Conservation (phyloP, 2,888 invertebrate genomes). For the Trachelus iudaicus region DNA sequence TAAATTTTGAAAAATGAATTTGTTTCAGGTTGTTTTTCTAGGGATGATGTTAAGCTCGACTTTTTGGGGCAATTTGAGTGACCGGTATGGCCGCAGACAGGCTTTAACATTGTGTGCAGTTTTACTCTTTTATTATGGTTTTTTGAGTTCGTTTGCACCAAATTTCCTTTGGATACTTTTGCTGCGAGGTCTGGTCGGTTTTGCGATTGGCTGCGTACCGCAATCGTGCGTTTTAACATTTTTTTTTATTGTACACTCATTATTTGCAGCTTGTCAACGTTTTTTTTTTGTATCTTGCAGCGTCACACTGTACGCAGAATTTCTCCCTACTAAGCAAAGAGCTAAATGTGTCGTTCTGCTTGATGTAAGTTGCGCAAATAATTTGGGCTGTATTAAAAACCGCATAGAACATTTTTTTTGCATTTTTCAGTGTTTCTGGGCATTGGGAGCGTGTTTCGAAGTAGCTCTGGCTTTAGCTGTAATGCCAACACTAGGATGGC, state of each 20-base stretch:
- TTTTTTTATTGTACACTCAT: neutral
- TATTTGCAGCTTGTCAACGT: neutral
- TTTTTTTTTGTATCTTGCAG: slow-evolving; percentile 68
- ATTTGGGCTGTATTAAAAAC: slow-evolving; percentile 4
- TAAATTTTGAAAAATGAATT: neutral
- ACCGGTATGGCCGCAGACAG: slow-evolving; percentile 92
- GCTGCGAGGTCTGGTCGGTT: slow-evolving; percentile 92
- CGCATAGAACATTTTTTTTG: neutral
- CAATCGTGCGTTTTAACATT: slow-evolving; percentile 84
- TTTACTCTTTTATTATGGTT: slow-evolving; percentile 89
- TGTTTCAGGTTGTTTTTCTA: slow-evolving; percentile 79
- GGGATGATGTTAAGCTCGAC: slow-evolving; percentile 98
- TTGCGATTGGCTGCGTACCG: slow-evolving; percentile 96
- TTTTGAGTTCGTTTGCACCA: slow-evolving; percentile 90
- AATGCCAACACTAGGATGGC: slow-evolving; percentile 92
- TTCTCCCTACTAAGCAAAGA: slow-evolving; percentile 91
- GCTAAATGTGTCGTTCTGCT: slow-evolving; percentile 95
- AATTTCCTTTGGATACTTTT: slow-evolving; percentile 91
- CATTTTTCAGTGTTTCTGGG: slow-evolving; percentile 88
- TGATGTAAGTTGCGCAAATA: slow-evolving; percentile 76
- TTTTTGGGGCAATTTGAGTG: slow-evolving; percentile 95
- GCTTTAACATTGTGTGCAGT: slow-evolving; percentile 92
- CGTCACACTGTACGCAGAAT: slow-evolving; percentile 95
- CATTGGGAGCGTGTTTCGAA: slow-evolving; percentile 93
- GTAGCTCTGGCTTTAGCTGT: slow-evolving; percentile 89